Percentiles rank a stretch among this genome's conserved stretches.
Evolutionary conservation across 2,888 invertebrate genomes (phyloP).

Genomic region (Hydropsyche betteni): DNA sequence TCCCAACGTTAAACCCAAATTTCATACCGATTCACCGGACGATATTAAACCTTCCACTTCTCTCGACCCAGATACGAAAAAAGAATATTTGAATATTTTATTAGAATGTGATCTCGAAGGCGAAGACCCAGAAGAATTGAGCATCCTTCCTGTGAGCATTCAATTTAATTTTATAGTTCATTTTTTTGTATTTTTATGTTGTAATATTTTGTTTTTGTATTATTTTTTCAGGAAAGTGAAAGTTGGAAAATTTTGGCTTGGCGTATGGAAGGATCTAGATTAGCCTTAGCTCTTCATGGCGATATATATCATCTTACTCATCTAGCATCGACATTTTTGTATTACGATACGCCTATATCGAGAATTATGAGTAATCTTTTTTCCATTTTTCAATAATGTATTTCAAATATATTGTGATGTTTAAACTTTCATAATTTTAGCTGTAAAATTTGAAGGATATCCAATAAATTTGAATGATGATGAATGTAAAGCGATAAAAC

Average conservation of each 20-base stretch:
- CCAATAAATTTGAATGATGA: conserved; percentile 58
- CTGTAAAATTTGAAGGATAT: conserved; percentile 68
- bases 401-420: no score
- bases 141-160: conserved; percentile 47
- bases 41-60: conserved; percentile 35
- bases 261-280: conserved; percentile 45
- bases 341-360: conserved; percentile 44
- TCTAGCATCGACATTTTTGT: conserved; percentile 46
- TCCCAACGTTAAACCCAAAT: conserved; percentile 37
- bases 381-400: not conserved
- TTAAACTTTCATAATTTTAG: conserved; percentile 57
- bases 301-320: conserved; percentile 47
- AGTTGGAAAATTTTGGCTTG: conserved; percentile 48
- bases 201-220: not conserved
- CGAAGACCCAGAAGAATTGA: conserved; percentile 47
- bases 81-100: conserved; percentile 36
- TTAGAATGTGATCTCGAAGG: conserved; percentile 47
- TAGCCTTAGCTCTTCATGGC: conserved; percentile 48
- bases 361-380: conserved; percentile 47
- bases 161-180: not conserved
- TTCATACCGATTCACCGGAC: not conserved
- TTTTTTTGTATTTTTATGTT: no score
- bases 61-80: not conserved
- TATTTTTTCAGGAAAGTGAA: conserved; percentile 44
- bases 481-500: conserved; percentile 46